Percentiles rank a stretch among this genome's conserved stretches.
Conservation (phyloP, 2,113 vertebrate genomes). For the Cinclus cinclus region DNA sequence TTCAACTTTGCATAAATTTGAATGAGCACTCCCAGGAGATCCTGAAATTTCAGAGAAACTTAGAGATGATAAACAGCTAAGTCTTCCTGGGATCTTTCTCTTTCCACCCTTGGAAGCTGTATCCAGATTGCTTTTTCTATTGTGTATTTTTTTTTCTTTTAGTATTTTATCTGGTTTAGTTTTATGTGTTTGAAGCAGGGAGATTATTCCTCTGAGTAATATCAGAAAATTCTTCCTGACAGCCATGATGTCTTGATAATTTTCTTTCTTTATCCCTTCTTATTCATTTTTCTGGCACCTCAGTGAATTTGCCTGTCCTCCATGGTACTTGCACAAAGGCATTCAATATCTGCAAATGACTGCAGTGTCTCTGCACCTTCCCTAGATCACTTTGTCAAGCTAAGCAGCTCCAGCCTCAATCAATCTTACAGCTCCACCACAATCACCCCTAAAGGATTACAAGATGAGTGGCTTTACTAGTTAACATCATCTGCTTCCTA, state of each 20-base stretch:
- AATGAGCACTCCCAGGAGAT: neutral
- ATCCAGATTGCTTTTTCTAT: neutral
- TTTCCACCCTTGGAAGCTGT: neutral
- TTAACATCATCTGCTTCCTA: neutral
- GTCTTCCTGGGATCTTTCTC: neutral
- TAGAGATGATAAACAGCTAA: neutral
- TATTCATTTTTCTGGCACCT: neutral
- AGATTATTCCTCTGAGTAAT: neutral
- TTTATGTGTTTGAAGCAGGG: neutral
- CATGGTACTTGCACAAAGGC: neutral
- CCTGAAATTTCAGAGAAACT: neutral
- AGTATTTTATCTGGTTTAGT: neutral
- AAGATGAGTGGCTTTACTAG: neutral
- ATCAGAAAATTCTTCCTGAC: neutral
- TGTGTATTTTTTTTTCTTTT: neutral
- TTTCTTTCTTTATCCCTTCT: neutral
- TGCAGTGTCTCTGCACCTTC: neutral
- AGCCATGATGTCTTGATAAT: neutral
- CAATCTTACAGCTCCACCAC: neutral
- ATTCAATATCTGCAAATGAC: neutral
- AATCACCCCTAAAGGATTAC: neutral
- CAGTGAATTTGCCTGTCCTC: neutral
- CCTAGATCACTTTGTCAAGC: neutral
- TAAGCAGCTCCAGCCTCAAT: neutral
- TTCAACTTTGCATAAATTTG: slow-evolving; percentile 16